Base-by-base conservation (phyloP, 2,888 invertebrate genomes). In the Parnassius glacialis region DNA sequence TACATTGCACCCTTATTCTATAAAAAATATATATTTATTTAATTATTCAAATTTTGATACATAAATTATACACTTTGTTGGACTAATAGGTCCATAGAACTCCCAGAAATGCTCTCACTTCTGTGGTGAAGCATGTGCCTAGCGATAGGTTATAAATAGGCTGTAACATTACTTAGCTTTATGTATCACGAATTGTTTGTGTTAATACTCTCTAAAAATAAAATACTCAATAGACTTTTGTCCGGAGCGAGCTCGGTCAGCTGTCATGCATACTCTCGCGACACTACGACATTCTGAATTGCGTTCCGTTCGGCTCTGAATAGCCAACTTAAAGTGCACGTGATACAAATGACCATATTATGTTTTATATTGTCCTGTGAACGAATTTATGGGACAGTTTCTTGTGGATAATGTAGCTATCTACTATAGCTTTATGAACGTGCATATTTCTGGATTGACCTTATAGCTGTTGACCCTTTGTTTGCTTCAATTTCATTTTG, bases 331-430 rank as follows among this genome's bases (percentile, higher is more conserved):
- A 13, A 48, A 48, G 20, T 25, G 51, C 20, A 11, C 51, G 50
- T 16, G 51, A 43, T 52, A 58, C 65, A 67, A 68, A 61, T 50
- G 16, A 55, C 25, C 45, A 34, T 45, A 45, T 45, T 55, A 55
- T 25, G 55, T 45, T 45, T 55, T 25, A 25, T 48, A 48, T 50
- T 50, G 16, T 48, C 42, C 50, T 11, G 16, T 13, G 13, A 16
- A 10, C 41, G 41, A 41, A 50, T 50, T 48, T 42, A 48, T 57
- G 57, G 16, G 57, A 50, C 50, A 55, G 56, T 47, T 47, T 11
- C 47, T 42, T 16, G 48, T 50, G 50, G 48, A 12, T 50, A 48
- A 57, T 57, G 50, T 42, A 16, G 41, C 48, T 16, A 13, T 34
- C 42, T 34, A 16, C 50, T 13, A 50, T 42, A 13, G 57, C 10